Base-by-base conservation (phyloP, 1,140 invertebrate species). In the Lepidurus packardi region DNA sequence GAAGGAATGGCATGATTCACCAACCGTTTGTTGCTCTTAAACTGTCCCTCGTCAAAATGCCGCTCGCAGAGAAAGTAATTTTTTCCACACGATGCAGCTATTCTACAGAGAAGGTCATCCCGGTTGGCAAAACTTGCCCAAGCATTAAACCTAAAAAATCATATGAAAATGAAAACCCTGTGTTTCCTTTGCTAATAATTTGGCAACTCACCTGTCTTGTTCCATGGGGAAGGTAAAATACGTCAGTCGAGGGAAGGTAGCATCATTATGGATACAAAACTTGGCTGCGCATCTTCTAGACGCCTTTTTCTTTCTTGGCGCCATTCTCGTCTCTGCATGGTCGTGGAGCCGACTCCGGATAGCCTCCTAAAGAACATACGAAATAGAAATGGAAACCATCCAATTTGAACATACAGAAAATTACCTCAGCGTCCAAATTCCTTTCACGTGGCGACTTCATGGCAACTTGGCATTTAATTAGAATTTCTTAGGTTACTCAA, bases 221-320 rank as follows among this genome's bases (percentile, higher is more conserved):
- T 65, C 53, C 21, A 65, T n/a, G 5, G 53, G 53, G 1, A 65
- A 65, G 53, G 53, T 65, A 65, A 65, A 65, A 21, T 65, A 65
- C 53, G 53, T 65, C 21, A 65, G 21, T 21, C 53, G 53, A 11
- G 53, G 53, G 13, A 65, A 65, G 9, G 53, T 65, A 3, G 53
- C 53, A 16, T 65, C 53, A 16, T 65, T 65, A 65, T 65, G 53
- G 53, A 65, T 65, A 65, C 53, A 65, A 65, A 65, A 65, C 21
- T 65, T 65, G 21, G 53, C 53, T 65, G 53, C 53, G 21, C 53
- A 65, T 65, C 53, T 65, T 65, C 53, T 65, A 65, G 53, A 65
- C 21, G 53, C 53, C 53, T 65, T 65, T 65, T 65, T 65, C 53
- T 65, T 65, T 21, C 53, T 65, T 65, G 53, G 53, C 53, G 53